Percentiles rank a stretch among this genome's conserved stretches.
Conservation (phyloP, 2,797 vertebrate genomes). For the Tapirus indicus region DNA sequence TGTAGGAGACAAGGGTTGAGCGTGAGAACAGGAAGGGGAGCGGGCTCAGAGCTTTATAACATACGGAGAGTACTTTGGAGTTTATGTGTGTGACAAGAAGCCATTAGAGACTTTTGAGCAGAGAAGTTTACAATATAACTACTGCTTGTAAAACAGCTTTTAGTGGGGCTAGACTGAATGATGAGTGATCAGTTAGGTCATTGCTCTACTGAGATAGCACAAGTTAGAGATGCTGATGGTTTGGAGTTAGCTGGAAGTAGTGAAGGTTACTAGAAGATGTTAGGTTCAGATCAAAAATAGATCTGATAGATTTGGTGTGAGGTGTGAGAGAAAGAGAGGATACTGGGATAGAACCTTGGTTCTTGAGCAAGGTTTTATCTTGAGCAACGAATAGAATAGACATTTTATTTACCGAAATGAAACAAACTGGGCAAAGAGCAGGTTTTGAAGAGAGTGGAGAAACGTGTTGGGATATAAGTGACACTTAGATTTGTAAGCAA, state of each 20-base stretch:
- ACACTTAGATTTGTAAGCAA: not conserved
- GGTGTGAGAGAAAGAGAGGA: not conserved
- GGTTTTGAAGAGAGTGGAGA: not conserved
- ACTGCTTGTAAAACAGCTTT: not conserved
- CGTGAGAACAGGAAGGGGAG: not conserved
- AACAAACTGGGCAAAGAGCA: not conserved
- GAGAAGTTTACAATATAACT: not conserved
- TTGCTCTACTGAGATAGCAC: not conserved
- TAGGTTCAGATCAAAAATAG: not conserved
- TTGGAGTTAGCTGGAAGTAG: not conserved
- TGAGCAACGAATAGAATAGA: not conserved
- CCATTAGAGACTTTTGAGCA: not conserved
- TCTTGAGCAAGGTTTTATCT: not conserved
- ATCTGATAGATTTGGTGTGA: not conserved
- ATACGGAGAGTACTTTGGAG: not conserved
- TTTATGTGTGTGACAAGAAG: not conserved
- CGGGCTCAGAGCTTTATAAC: not conserved
- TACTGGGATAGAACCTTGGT: too few species aligned
- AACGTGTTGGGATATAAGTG: not conserved
- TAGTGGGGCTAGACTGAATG: not conserved
- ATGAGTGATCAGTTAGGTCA: not conserved
- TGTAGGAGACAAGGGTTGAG: not conserved
- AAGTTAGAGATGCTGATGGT: not conserved
- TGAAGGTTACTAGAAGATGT: not conserved
- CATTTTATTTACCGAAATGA: not conserved